Evolutionary conservation across 23 tunicate species (phyloP), one percentile per base, ranked within the genome.

Genomic region (Ciona savignyi): DNA sequence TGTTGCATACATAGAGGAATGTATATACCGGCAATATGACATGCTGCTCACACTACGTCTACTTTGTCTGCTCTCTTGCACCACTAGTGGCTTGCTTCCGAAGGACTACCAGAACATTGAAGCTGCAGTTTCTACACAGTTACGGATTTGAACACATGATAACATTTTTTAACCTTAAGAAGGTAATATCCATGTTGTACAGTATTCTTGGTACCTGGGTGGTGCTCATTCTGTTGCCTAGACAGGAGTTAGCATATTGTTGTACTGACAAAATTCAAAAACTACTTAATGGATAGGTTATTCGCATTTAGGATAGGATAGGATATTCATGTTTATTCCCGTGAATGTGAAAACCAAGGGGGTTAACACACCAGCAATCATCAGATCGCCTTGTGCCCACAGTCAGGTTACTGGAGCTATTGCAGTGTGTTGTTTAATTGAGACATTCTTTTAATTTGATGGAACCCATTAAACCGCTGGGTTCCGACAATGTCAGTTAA

Each of bases 71-170:
- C 77, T 95, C 31, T 95, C 96, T 24, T 81, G 92, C 74, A 89
- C 96, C 30, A 74, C 80, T 60, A 89, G 96, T 67, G 99, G 99
- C 26, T 66, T 95, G 67, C 77, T 81, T 23, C 72, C 96, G 2
- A 88, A 74, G 25, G 92, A 88, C 60, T 89, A 73, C 48, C 78
- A 80, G 27, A 91, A 65, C 51, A 42, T 49, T 95, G 1, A 90
- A 84, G 34, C 86, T 23, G n/a, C 89, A 88, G 65, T 95, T 95
- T 79, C 79, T 95, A 1, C 96, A 86, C 42, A 95, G 96, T 61
- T 95, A 95, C 73, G 99, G 99, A 88, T 88, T 85, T 84, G 77
- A 89, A 62, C 87, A 89, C 81, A 79, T 95, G 80, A 0, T 95
- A 27, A 89, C 99, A 4, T 80, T 88, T 25, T 95, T 95, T 74